Evolutionary conservation across 1,140 invertebrate genomes (phyloP), one percentile per base, ranked within the genome.

Genomic region (Vanessa atalanta): DNA sequence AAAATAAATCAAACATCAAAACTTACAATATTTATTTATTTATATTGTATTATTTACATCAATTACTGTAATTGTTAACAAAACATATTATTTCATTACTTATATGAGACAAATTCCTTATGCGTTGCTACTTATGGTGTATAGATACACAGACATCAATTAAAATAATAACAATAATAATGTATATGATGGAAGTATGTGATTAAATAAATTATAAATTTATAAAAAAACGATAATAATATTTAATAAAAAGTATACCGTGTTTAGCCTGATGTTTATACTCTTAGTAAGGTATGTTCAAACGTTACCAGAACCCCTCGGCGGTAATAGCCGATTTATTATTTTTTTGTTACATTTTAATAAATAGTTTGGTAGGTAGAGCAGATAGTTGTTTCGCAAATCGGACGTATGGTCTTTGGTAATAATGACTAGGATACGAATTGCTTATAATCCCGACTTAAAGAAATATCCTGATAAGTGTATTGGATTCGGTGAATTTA

Each of bases 401-500:
- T 43, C 37, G 9, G 7, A 37, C 7, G 37, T 43, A 20, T 20
- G 20, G 37, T 43, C 37, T 43, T 57, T 23, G 53, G 53, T 57
- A n/a, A 60, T 12, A 57, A 12, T 57, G 53, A 57, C 53, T 57
- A 57, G 53, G 53, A 57, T 15, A 57, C 12, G 26, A 9, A 53
- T 53, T n/a, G 15, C 4, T 51, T 51, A n/a, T 57, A 57, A 23
- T 13, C 12, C 20, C 9, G 13, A 57, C 53, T 57, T 57, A 12
- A 57, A 70, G 31, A 26, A 50, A 14, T 51, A 48, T 48, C 43
- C 11, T 47, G 4, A 50, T 47, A 67, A 37, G 13, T 50, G 16
- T 12, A 11, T 13, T 57, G 9, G n/a, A 23, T 14, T 3, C 23
- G 2, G 16, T 12, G 23, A 8, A 12, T 26, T 70, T 83, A 83